A percentile compares a stretch with the other conserved stretches of the same genome.
phyloP scores from a whole-genome alignment of 1,140 invertebrate genomes.

The Cotesia chilonis region DNA sequence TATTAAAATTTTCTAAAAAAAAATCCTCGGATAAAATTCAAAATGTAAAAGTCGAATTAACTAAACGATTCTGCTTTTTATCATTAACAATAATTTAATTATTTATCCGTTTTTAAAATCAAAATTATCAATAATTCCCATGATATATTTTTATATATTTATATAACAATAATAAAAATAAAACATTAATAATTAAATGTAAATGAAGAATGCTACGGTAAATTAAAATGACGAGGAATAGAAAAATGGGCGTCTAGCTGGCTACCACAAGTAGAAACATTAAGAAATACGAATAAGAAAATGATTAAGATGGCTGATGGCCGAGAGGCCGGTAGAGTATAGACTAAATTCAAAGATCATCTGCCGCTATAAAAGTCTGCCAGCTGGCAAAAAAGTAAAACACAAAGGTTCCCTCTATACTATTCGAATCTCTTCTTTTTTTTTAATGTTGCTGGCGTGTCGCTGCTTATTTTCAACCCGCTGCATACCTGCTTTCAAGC shows the following conservation, averaged over 20 bases:
- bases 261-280: conserved; percentile 15
- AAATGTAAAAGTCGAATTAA: too few species aligned
- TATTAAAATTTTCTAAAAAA: too few species aligned
- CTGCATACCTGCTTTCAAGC: conserved; percentile 62
- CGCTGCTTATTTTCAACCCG: conserved; percentile 64
- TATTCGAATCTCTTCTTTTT: conserved; percentile 44
- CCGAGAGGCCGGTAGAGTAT: conserved; percentile 37
- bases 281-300: conserved; percentile 29
- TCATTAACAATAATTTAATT: too few species aligned
- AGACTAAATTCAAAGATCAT: conserved; percentile 57
- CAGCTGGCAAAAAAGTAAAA: conserved; percentile 66
- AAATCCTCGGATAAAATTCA: too few species aligned
- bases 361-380: conserved; percentile 63
- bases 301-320: conserved; percentile 39
- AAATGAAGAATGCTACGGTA: conserved; percentile 34
- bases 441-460: conserved; percentile 61
- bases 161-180: conserved; percentile 28
- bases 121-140: too few species aligned
- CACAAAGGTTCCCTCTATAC: conserved; percentile 58
- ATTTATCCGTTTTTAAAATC: too few species aligned
- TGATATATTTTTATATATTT: too few species aligned
- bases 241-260: conserved; percentile 32
- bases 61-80: too few species aligned
- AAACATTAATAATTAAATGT: conserved; percentile 2
- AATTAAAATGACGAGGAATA: conserved; percentile 36